Percentiles rank a stretch among this genome's conserved stretches.
These are phyloP conservation scores for Ennomos erosarius DNA, from an alignment of 2,888 invertebrate genomes.

Conservation along the genomic window DNA sequence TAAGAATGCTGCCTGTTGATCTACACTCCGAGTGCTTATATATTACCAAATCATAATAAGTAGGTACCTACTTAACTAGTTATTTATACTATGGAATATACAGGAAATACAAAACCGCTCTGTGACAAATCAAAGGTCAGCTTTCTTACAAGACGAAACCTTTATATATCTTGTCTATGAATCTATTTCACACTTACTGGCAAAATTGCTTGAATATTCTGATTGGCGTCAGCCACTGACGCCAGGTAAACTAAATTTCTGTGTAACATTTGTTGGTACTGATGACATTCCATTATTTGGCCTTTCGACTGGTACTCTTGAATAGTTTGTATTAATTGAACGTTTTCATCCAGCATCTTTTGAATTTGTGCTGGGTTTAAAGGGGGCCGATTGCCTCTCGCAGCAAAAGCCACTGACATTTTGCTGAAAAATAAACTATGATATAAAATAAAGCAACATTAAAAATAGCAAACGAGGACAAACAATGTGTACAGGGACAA, in stretches of 20 bases:
- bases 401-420: slow-evolving; percentile 90
- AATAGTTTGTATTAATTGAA: slow-evolving; percentile 97
- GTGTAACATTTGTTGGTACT: slow-evolving; percentile 97
- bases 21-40: too few species aligned
- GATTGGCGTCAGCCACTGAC: slow-evolving; percentile 97
- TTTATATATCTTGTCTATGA: too few species aligned
- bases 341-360: slow-evolving; percentile 99
- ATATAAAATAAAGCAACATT: slow-evolving; percentile 33
- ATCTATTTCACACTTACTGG: slow-evolving; percentile 87
- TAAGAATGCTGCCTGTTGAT: too few species aligned
- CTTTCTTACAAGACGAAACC: too few species aligned
- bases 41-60: too few species aligned
- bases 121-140: too few species aligned
- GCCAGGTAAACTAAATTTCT: slow-evolving; percentile 98
- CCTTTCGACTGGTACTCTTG: slow-evolving; percentile 98
- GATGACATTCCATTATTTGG: slow-evolving; percentile 95
- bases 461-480: slow-evolving; percentile 11
- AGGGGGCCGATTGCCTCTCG: slow-evolving; percentile 89
- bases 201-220: slow-evolving; percentile 94
- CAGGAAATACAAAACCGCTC: too few species aligned
- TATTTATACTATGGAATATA: too few species aligned
- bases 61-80: too few species aligned
- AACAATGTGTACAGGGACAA: too few species aligned
- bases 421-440: slow-evolving; percentile 8
- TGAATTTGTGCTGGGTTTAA: slow-evolving; percentile 94